Percentiles rank a stretch among this genome's conserved stretches.
Conservation (phyloP, 2,113 vertebrate species). For the Nycticryphes semicollaris region DNA sequence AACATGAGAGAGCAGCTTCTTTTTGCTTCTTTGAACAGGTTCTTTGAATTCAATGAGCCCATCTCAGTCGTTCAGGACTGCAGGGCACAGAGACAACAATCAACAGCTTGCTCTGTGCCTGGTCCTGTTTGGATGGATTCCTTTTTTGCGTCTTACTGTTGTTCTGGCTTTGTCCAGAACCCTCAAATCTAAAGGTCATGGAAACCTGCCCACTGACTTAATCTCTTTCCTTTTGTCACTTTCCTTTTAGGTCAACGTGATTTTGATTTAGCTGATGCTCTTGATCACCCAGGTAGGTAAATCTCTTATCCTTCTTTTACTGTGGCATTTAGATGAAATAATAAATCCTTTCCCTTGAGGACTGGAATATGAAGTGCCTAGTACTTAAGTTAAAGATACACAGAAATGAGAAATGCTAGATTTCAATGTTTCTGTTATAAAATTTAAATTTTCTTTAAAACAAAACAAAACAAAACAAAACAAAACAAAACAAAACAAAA, state of each 20-base stretch:
- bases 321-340: neutral
- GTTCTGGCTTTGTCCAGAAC: neutral
- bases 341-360: neutral
- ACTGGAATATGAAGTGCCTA: neutral
- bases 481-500: neutral
- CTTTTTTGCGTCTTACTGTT: neutral
- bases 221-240: neutral
- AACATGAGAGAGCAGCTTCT: neutral
- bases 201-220: neutral
- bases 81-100: accelerated
- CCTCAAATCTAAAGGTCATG: neutral
- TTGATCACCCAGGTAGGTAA: constrained; percentile 61
- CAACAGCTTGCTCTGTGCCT: neutral
- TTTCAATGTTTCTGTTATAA: neutral
- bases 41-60: neutral
- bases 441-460: neutral
- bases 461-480: neutral
- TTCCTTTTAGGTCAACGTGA: constrained; percentile 63
- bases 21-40: neutral
- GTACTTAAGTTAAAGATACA: neutral
- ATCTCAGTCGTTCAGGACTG: neutral
- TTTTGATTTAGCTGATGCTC: constrained; percentile 73
- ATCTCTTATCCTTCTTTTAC: neutral
- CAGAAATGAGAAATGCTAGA: neutral
- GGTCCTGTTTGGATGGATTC: neutral